Evolutionary conservation across 2,888 invertebrate genomes (phyloP), one percentile per base, ranked within the genome.

Genomic region (Monopis laevigella): DNA sequence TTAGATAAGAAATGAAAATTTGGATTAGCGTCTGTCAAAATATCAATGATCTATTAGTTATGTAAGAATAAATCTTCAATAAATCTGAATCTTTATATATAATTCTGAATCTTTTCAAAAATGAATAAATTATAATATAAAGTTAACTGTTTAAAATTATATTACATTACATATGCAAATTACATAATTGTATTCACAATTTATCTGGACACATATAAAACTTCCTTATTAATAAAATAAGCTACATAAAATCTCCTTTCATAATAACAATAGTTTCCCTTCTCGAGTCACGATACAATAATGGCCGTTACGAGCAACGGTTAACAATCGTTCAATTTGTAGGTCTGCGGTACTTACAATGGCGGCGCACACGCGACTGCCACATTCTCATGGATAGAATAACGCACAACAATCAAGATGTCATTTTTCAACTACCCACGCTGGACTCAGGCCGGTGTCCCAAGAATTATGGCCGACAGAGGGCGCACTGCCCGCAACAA

Each of bases 391-490:
- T 75, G 70, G 73, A 71, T 69, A 66, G 74, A 73, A 74, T 77
- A 77, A 73, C 75, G 71, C 67, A 68, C 68, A 77, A 78, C 78
- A 80, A 80, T 78, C 78, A 78, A 78, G 80, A 80, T 80, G 78
- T 80, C 77, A 80, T 80, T 78, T 80, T 78, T 80, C 78, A 80
- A 75, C 80, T 75, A 74, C 78, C 80, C 78, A 80, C 80, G 72
- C 75, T 50, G 63, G 58, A 65, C 66, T 61, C 62, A 55, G 57
- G 51, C 54, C 55, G 58, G 56, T 59, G 57, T 51, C 58, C 62
- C 63, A 63, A 75, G 73, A 78, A 74, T 69, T 80, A 80, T 77
- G 65, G 72, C 66, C 67, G 66, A 74, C 74, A 72, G 62, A 60
- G 56, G 63, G 70, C 71, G 71, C 75, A 72, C 69, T 62, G 57